Base-by-base conservation (phyloP, 2,797 vertebrate genomes). In the Dendrocincla tyrannina region DNA sequence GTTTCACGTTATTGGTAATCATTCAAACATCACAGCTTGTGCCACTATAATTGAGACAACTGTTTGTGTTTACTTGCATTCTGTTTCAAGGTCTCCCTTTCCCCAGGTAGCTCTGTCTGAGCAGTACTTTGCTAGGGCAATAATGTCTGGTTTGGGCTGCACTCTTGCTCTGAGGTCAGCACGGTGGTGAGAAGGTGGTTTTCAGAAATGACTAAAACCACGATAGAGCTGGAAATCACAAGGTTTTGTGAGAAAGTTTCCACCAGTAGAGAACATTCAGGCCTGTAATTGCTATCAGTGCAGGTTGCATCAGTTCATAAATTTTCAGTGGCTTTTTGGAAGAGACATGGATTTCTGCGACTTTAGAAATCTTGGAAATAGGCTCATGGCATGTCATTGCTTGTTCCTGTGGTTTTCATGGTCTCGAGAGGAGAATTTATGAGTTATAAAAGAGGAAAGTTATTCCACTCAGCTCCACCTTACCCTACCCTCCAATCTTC, bases 321-420 rank as follows among this genome's bases (percentile, higher is more conserved):
- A 23, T 16, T 82, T 47, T 66, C 23, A 35, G 20, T 17, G 41
- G 12, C 17, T 73, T 92, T 86, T 82, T 80, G 56, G 28, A 87
- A 73, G 42, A 69, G 15, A 23, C 1, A 2, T 19, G 10, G 15
- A 52, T 56, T 73, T 74, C 59, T 0, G 0, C 52, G 3, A 42
- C 64, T 58, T 30, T 13, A 18, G 23, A 77, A 74, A 44, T 25
- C 62, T 62, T 55, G 7, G 22, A 78, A 84, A 41, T 4, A 23
- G 37, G 9, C 2, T 64, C 28, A 46, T 0, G 10, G 44, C 5
- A 15, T 28, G 30, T n/a, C 78, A 39, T 12, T 68, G 11, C 10
- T 16, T 13, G 18, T 73, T 52, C 13, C 37, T 60, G 9, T 24
- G 27, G 8, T 55, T 88, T 86, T 86, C 37, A 30, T n/a, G 41